These are phyloP conservation scores for Euzetes globulus DNA, from an alignment of 2,888 invertebrate genomes.

Conservation along the genomic window DNA sequence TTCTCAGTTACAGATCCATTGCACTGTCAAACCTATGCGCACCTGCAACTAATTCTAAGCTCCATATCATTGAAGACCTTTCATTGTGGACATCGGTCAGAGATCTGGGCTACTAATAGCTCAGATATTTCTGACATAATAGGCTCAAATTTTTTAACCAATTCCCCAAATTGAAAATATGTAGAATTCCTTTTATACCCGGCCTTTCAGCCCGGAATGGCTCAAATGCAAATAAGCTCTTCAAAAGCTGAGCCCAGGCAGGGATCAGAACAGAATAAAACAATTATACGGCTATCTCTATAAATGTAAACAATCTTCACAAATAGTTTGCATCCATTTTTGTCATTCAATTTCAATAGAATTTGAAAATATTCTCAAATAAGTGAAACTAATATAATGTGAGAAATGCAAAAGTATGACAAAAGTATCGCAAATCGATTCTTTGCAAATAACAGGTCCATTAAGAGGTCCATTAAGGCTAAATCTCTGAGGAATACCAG, in stretches of 20 bases:
- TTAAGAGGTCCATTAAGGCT: neutral
- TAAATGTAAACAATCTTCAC: constrained; percentile 1
- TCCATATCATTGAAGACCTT: constrained; percentile 15
- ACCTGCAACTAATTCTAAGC: constrained; percentile 15
- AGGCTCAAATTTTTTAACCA: constrained; percentile 17
- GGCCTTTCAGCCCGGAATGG: neutral
- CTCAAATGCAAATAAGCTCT: neutral
- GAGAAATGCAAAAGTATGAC: too few species aligned
- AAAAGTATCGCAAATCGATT: too few species aligned
- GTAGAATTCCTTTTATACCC: constrained; percentile 6
- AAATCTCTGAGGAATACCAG: neutral
- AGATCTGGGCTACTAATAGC: constrained; percentile 23
- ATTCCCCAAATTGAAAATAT: constrained; percentile 13
- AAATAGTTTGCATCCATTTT: neutral
- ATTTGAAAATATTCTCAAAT: too few species aligned
- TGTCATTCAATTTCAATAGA: neutral
- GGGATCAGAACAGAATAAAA: neutral
- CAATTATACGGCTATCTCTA: constrained; percentile 1
- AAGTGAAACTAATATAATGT: too few species aligned
- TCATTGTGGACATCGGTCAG: constrained; percentile 27
- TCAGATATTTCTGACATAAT: constrained; percentile 20
- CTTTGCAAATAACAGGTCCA: neutral
- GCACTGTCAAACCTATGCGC: constrained; percentile 3
- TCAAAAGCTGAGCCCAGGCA: neutral
- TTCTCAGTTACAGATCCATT: constrained; percentile 1